A percentile compares a stretch with the other conserved stretches of the same genome.
phyloP scores from a whole-genome alignment of 2,797 vertebrate species.

The Buceros bicornis region DNA sequence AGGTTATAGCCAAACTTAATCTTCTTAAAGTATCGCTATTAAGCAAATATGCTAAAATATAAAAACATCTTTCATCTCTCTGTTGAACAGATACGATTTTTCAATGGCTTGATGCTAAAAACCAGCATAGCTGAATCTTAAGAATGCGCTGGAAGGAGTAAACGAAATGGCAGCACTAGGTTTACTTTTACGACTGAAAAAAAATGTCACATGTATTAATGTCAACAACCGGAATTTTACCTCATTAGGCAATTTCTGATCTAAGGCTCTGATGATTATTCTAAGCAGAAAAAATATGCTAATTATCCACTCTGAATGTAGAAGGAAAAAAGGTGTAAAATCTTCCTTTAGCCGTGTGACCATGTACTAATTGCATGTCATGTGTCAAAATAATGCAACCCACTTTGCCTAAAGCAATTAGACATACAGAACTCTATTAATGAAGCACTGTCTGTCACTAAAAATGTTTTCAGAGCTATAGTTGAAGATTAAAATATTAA shows the following conservation, averaged over 20 bases:
- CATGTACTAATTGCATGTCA: conserved; percentile 91
- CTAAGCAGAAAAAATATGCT: conserved; percentile 87
- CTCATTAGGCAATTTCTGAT: conserved; percentile 93
- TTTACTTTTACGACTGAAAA: conserved; percentile 84
- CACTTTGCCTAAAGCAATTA: conserved; percentile 87
- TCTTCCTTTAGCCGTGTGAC: conserved; percentile 91
- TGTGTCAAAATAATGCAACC: conserved; percentile 89
- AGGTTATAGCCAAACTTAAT: conserved; percentile 37
- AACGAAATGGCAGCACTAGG: conserved; percentile 74
- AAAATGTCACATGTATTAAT: conserved; percentile 85
- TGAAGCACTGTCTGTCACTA: conserved; percentile 86
- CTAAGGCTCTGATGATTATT: conserved; percentile 91
- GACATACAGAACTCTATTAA: conserved; percentile 88
- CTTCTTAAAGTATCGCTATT: conserved; percentile 29
- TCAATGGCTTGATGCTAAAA: conserved; percentile 49
- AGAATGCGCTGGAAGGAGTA: conserved; percentile 64
- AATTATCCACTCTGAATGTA: conserved; percentile 88
- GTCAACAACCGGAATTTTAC: conserved; percentile 89
- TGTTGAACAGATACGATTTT: conserved; percentile 31
- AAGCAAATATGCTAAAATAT: conserved; percentile 37
- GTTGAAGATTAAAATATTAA: conserved; percentile 87
- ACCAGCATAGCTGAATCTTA: conserved; percentile 30
- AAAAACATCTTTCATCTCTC: conserved; percentile 29
- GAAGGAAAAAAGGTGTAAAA: conserved; percentile 89
- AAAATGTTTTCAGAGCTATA: conserved; percentile 84